Conservation (phyloP, 1,140 invertebrate genomes). For the Formica exsecta region DNA sequence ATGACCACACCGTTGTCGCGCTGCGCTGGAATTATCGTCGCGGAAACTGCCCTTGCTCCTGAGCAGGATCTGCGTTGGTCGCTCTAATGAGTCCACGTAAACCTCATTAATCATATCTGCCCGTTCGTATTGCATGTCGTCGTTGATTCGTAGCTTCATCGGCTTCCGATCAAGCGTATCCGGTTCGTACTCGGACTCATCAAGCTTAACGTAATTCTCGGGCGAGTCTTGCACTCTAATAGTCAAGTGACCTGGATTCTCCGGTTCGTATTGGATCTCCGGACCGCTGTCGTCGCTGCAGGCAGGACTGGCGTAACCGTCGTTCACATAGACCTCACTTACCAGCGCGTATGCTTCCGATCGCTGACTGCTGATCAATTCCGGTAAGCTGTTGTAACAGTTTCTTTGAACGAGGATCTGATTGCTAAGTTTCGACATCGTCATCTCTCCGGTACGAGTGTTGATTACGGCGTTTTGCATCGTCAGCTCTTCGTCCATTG, state of each 20-base stretch:
- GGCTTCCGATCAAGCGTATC: slow-evolving; percentile 94
- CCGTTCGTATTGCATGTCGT: slow-evolving; percentile 80
- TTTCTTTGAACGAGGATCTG: slow-evolving; percentile 85
- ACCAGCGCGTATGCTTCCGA: slow-evolving; percentile 89
- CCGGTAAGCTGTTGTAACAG: slow-evolving; percentile 85
- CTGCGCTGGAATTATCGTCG: slow-evolving; percentile 79
- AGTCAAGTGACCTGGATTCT: slow-evolving; percentile 90
- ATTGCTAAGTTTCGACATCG: slow-evolving; percentile 86
- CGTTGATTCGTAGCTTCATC: slow-evolving; percentile 88
- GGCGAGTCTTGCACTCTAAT: slow-evolving; percentile 93
- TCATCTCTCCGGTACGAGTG: slow-evolving; percentile 88
- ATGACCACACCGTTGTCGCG: slow-evolving; percentile 85
- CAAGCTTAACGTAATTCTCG: slow-evolving; percentile 89
- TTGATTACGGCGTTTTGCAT: slow-evolving; percentile 91
- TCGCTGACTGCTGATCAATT: slow-evolving; percentile 82
- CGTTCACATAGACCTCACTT: slow-evolving; percentile 93
- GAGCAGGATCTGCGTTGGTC: slow-evolving; percentile 87
- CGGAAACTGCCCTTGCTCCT: slow-evolving; percentile 89
- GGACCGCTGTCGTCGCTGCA: slow-evolving; percentile 89
- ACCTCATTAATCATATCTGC: slow-evolving; percentile 81
- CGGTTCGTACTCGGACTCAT: slow-evolving; percentile 93
- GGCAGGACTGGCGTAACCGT: slow-evolving; percentile 90
- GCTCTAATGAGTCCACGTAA: slow-evolving; percentile 88
- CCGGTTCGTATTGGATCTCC: slow-evolving; percentile 88
- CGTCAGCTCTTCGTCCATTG: slow-evolving; percentile 92